Conservation (phyloP, 1,140 invertebrate species). For the Lordiphosa collinella region DNA sequence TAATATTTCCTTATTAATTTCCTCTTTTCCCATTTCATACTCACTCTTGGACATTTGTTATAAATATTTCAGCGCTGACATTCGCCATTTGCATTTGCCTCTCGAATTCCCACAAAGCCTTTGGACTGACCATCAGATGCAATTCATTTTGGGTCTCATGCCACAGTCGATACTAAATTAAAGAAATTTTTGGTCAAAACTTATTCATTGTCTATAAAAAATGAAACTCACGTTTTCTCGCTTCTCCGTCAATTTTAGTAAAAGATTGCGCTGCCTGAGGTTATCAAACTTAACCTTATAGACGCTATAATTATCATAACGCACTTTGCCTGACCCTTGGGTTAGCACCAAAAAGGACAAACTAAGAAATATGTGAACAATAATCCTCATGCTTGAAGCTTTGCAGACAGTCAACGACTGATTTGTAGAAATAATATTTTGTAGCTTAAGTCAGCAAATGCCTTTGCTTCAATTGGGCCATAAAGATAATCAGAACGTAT, state of each 20-base stretch:
- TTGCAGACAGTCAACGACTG: conserved; percentile 15
- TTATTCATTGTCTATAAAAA: neutral
- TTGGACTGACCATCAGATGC: conserved; percentile 52
- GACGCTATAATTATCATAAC: conserved; percentile 56
- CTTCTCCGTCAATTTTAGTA: conserved; percentile 24
- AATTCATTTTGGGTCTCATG: conserved; percentile 32
- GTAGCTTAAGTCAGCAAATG: too few relatives aligned
- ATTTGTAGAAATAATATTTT: too few relatives aligned
- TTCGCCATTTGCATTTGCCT: conserved; percentile 6
- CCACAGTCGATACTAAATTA: conserved; percentile 51
- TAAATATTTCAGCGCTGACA: conserved; percentile 34
- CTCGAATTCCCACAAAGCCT: conserved; percentile 12
- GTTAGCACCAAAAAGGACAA: neutral
- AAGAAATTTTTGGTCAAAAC: neutral
- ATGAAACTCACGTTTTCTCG: conserved; percentile 28
- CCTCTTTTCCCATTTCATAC: conserved; percentile 9
- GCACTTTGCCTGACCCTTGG: conserved; percentile 23
- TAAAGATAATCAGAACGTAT: neutral
- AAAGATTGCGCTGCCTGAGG: conserved; percentile 16
- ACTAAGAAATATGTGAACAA: neutral
- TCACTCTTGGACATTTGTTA: conserved; percentile 60
- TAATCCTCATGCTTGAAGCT: conserved; percentile 29
- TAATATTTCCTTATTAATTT: too few relatives aligned
- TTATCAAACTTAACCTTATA: conserved; percentile 46
- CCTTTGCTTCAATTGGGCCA: neutral